Evolutionary conservation across 2,888 invertebrate genomes (phyloP), one percentile per base, ranked within the genome.

Genomic region (Tipula confusa): DNA sequence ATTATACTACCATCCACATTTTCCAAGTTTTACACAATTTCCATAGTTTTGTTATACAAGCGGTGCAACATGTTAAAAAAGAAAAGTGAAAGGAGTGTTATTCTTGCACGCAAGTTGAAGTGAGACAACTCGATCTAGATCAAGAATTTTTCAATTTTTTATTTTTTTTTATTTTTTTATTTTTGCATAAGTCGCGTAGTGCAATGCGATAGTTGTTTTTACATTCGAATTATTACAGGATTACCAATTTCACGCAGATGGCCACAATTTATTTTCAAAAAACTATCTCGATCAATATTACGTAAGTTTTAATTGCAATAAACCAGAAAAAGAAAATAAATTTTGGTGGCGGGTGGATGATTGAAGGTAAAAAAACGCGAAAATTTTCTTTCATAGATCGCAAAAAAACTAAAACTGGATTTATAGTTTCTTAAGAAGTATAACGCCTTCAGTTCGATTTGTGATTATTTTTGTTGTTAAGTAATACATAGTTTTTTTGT

Each of bases 81-180:
- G 80, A 80, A 80, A 82, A 82, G 82, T 82, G 82, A 82, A 82
- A 82, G 82, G 82, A 82, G 82, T 18, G 31, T 29, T 36, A 33
- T n/a, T 18, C 2, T 82, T 33, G 36, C 36, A 82, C 82, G 82
- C 82, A 24, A 33, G 82, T 18, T 36, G 36, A 82, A 82, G 33
- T 33, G 82, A 82, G 33, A 82, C 33, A 82, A 82, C 82, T 33
- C 29, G 82, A 82, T 82, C 82, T 82, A 80, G 80, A 80, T 80
- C 82, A 82, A 82, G 82, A 82, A 82, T 82, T 15, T n/a, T n/a
- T n/a, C n/a, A n/a, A n/a, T n/a, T n/a, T n/a, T n/a, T 82, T 36
- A 29, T 81, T 81, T 29, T 29, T n/a, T 81, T 7, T 79, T 1
- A 13, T 79, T 28, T 24, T 64, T 80, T n/a, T 80, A n/a, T n/a